Conservation (phyloP, 2,797 vertebrate species). For the Pogoniulus pusillus region DNA sequence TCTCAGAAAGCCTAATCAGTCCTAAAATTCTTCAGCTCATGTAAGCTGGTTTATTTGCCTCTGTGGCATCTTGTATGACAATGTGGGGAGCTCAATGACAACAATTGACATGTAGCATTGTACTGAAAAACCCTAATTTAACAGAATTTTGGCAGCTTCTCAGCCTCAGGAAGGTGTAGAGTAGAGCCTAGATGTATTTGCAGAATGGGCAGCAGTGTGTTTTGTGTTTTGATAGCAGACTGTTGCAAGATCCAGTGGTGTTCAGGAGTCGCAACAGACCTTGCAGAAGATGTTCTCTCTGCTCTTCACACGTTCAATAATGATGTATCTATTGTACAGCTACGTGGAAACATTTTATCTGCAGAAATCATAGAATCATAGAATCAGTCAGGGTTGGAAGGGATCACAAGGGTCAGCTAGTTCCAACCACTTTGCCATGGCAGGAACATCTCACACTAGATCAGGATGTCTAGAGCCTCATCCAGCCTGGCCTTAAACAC, state of each 20-base stretch:
- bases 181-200: background rate
- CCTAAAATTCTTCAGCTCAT: background rate
- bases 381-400: too few species aligned
- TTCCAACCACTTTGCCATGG: too few species aligned
- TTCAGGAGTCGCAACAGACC: fast-evolving
- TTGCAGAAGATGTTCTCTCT: fast-evolving
- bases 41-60: background rate
- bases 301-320: background rate
- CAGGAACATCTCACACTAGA: too few species aligned
- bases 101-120: background rate
- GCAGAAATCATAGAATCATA: background rate
- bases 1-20: background rate
- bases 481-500: too few species aligned
- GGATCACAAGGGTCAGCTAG: too few species aligned
- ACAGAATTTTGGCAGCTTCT: background rate
- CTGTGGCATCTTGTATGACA: background rate
- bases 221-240: background rate
- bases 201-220: background rate
- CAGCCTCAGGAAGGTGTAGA: background rate
- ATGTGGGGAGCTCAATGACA: background rate
- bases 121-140: background rate
- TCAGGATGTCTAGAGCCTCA: too few species aligned
- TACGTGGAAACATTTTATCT: background rate
- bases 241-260: background rate
- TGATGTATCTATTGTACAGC: background rate